Base-by-base conservation (phyloP, 2,888 invertebrate genomes). In the Pyralis farinalis region DNA sequence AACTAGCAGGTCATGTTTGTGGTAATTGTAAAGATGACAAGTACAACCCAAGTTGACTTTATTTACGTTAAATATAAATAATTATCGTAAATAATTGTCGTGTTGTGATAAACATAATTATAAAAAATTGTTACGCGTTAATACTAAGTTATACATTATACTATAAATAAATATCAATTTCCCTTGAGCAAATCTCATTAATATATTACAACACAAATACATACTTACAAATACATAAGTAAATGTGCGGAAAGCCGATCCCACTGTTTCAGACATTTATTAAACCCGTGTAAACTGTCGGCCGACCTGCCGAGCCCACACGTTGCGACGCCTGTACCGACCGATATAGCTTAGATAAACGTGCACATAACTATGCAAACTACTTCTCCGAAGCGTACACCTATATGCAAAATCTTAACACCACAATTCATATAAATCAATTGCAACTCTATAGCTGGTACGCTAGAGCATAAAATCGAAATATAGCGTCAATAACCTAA, bases 351-450 rank as follows among this genome's bases (percentile, higher is more conserved):
- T 82, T 76, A 81, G 82, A 82, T 83, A 83, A 82, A 82, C 76
- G 74, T 58, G 63, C 70, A 82, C 78, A 80, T 84, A 81, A 71
- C 81, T 82, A 84, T 84, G 79, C 79, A 84, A 84, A 83, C 81
- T 80, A 78, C 76, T 76, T 71, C 69, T 65, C 60, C 45, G 41
- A 51, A 49, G 41, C 28, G 29, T 34, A 12, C 11, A 11, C 40
- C 42, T 21, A 20, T 16, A 37, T 46, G 51, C 49, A 60, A 72
- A 49, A 55, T 52, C 71, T 33, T 54, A 78, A 68, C 54, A 49
- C 21, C 22, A 12, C 31, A 3, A 34, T 38, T 30, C 35, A 3
- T 9, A 22, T 60, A 66, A 61, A 22, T 47, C 30, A 79, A 57
- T 66, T 45, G 55, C 55, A 58, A 66, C 79, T 67, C 58, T 77